Percentiles rank a stretch among this genome's conserved stretches.
Evolutionary conservation across 2,113 vertebrate genomes (phyloP).

Genomic region (Andinoacara biseriatus): DNA sequence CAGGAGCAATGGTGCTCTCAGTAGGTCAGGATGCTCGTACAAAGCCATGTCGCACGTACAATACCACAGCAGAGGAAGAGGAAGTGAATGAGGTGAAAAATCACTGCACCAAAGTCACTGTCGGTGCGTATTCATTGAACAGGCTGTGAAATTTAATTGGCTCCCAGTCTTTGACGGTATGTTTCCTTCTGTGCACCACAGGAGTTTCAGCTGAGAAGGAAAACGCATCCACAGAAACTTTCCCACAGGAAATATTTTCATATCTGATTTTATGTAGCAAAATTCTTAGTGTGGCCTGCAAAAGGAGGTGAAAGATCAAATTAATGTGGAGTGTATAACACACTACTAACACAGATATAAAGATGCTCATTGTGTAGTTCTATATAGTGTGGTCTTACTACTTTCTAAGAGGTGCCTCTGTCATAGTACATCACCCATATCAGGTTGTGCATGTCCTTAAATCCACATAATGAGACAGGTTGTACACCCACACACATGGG

Average conservation of each 20-base stretch:
- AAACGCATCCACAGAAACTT: slow-evolving; percentile 64
- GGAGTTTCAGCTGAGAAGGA: slow-evolving; percentile 58
- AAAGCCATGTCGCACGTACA: slow-evolving; percentile 7
- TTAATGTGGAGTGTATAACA: slow-evolving; percentile 39
- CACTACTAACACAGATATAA: background rate
- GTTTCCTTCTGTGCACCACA: slow-evolving; percentile 55
- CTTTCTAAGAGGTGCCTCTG: slow-evolving; percentile 10
- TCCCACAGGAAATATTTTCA: slow-evolving; percentile 69
- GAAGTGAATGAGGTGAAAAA: slow-evolving; percentile 14
- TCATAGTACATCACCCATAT: slow-evolving; percentile 32
- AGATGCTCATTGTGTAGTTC: background rate
- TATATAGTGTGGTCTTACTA: slow-evolving; percentile 7
- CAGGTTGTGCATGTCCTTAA: slow-evolving; percentile 7
- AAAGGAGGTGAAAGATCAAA: slow-evolving; percentile 13
- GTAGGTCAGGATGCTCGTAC: slow-evolving; percentile 42
- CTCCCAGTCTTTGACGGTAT: slow-evolving; percentile 43
- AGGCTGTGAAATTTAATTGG: slow-evolving; percentile 74
- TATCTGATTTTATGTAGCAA: slow-evolving; percentile 53
- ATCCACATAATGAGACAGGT: slow-evolving; percentile 21
- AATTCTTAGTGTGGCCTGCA: slow-evolving; percentile 41
- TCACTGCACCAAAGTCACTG: slow-evolving; percentile 41
- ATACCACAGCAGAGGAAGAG: slow-evolving; percentile 9
- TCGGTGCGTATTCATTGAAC: slow-evolving; percentile 47
- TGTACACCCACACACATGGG: slow-evolving; percentile 49
- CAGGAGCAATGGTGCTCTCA: slow-evolving; percentile 24